Conservation (phyloP, 1,140 invertebrate species). For the Aphis gossypii region DNA sequence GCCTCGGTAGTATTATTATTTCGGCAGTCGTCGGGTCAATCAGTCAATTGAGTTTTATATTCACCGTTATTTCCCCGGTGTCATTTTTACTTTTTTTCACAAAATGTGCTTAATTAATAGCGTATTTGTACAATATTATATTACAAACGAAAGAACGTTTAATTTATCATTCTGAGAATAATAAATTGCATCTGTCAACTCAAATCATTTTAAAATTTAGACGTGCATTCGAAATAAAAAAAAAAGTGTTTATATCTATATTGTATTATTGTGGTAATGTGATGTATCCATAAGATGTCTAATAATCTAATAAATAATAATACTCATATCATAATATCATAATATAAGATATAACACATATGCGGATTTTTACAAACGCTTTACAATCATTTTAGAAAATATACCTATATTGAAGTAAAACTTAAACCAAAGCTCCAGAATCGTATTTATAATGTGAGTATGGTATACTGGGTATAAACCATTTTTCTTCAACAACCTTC, state of each 20-base stretch:
- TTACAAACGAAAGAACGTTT: background rate
- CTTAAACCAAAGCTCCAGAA: background rate
- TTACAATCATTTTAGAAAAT: background rate
- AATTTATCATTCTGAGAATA: background rate
- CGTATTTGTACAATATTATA: background rate
- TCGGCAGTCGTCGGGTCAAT: background rate
- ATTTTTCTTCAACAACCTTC: background rate
- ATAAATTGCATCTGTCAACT: background rate
- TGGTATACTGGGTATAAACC: background rate
- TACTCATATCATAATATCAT: no score
- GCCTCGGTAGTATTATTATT: background rate
- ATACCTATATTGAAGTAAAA: no score
- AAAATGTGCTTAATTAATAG: background rate
- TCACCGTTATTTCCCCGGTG: background rate
- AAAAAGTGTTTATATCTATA: background rate
- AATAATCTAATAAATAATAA: background rate
- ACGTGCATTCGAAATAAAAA: background rate
- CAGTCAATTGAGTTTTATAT: background rate
- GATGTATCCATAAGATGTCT: background rate
- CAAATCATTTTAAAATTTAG: background rate
- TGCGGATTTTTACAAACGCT: background rate
- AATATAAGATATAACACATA: background rate
- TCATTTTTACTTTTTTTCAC: background rate
- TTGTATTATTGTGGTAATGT: no score
- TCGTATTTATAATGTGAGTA: background rate